Evolutionary conservation across 2,888 invertebrate genomes (phyloP), one percentile per base, ranked within the genome.

Genomic region (Acanthoscelides obtectus): DNA sequence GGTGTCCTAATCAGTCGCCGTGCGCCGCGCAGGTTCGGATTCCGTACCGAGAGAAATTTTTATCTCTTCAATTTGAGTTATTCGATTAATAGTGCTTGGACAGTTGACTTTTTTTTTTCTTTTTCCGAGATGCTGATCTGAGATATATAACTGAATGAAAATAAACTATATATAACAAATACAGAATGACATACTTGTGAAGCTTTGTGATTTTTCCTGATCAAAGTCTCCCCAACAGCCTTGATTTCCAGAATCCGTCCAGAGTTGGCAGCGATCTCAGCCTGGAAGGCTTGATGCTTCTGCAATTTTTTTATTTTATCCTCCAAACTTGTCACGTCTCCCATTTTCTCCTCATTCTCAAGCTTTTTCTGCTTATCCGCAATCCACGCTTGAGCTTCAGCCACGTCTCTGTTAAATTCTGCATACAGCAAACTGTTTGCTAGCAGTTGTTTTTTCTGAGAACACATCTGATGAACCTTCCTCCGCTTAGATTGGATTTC

Each of bases 231-330:
- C 21, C 94, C 94, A 79, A 89, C 90, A 69, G 88, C 88, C 84
- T 92, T 91, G 66, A 98, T 93, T 82, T 94, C 94, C 75, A 92
- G 90, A 72, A 99, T 93, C 71, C 95, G 90, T 20, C 94, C 92
- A 78, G 93, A 91, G 87, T 97, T 95, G 1, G 96, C 96, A 0
- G 93, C 90, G 66, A 98, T 88, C 84, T 98, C 97, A 0, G 97
- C 96, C 79, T 97, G 94, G 87, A 97, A 95, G 0, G 97, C 96
- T 86, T 97, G 97, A 85, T 97, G 96, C 83, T 96, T 97, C 83
- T 97, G 96, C 45, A 98, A 86, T 81, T 95, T 94, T 86, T 96
- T 96, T 79, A 99, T 97, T 86, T 99, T 99, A 81, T 97, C 98
- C 81, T 98, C 96, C 2, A 99, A 87, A 68, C 77, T 76, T 0